Conservation (phyloP, 35 echinoderm and acorn worm species). For the Ophiothrix spiculata region DNA sequence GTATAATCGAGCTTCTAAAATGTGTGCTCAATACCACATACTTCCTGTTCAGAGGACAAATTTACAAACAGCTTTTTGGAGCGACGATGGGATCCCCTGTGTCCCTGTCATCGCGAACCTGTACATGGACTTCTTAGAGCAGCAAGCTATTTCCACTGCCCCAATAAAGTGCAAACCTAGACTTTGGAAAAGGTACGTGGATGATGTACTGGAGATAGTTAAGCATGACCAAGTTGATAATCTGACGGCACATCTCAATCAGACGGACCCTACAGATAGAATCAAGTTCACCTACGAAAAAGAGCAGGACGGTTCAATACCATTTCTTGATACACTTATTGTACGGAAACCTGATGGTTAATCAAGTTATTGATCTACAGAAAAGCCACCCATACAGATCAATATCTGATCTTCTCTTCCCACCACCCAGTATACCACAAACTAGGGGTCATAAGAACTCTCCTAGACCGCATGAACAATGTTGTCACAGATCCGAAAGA, state of each 20-base stretch:
- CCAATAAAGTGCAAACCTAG: too few species aligned
- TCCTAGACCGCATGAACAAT: constrained; percentile 9
- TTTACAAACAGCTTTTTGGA: too few species aligned
- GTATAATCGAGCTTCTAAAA: too few species aligned
- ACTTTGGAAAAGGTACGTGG: constrained; percentile 48
- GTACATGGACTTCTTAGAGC: too few species aligned
- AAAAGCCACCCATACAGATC: constrained; percentile 50
- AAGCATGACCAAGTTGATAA: constrained; percentile 14
- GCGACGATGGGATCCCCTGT: too few species aligned
- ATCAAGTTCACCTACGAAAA: constrained; percentile 53
- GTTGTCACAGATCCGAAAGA: too few species aligned
- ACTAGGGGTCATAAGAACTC: constrained; percentile 30
- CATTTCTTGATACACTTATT: constrained; percentile 14
- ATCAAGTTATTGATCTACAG: not conserved
- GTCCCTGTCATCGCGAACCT: too few species aligned
- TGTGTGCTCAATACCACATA: too few species aligned
- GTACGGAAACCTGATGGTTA: not conserved
- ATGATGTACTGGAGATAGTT: constrained; percentile 32
- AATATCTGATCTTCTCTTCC: constrained; percentile 40
- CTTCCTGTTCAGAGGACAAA: too few species aligned
- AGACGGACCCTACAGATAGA: constrained; percentile 4
- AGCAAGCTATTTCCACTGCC: too few species aligned
- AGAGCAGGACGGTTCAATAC: not conserved
- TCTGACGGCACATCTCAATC: constrained; percentile 43
- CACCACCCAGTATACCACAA: constrained; percentile 52